Base-by-base conservation (phyloP, 2,888 invertebrate species). In the Eupithecia subfuscata region DNA sequence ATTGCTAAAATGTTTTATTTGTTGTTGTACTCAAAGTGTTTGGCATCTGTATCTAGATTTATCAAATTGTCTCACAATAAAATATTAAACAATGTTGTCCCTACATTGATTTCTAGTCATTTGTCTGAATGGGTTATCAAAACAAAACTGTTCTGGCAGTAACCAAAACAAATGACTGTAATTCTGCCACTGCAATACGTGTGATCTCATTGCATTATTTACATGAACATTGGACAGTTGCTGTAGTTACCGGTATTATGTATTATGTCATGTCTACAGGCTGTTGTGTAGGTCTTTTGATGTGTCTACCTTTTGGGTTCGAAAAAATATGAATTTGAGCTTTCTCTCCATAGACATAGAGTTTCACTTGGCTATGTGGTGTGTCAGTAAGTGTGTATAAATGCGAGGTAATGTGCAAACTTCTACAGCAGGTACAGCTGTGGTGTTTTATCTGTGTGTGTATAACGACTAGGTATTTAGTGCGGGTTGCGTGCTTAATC, bases 401-500 rank as follows among this genome's bases (percentile, higher is more conserved):
- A 22, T 56, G 22, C 52, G 52, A 56, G 60, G 60, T 25, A 22
- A 60, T 34, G 64, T 34, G 34, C 64, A 64, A 64, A 64, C 34
- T 64, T 63, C 63, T 34, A 64, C 11, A 34, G 34, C 34, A 60
- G 60, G 25, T 25, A 60, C 25, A 60, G 64, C 64, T 64, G 64
- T 34, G 16, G 34, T 56, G 64, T 25, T 37, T 45, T 40, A 43
- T 63, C 37, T 75, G n/a, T 56, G 45, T 68, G 30, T 63, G n/a
- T n/a, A 40, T 40, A n/a, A 34, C 40, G 7, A 67, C 37, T 37
- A 37, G 81, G 18, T 9, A 65, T 81, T 80, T 79, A 84, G 84
- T 83, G 84, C 83, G 81, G 78, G 81, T 81, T 85, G 85, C 88
- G 93, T 93, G 91, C 92, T 91, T 91, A 93, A 94, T 94, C 92